Percentiles rank a stretch among this genome's conserved stretches.
Evolutionary conservation across 1,140 invertebrate genomes (phyloP).

Genomic region (Acyrthosiphon pisum): DNA sequence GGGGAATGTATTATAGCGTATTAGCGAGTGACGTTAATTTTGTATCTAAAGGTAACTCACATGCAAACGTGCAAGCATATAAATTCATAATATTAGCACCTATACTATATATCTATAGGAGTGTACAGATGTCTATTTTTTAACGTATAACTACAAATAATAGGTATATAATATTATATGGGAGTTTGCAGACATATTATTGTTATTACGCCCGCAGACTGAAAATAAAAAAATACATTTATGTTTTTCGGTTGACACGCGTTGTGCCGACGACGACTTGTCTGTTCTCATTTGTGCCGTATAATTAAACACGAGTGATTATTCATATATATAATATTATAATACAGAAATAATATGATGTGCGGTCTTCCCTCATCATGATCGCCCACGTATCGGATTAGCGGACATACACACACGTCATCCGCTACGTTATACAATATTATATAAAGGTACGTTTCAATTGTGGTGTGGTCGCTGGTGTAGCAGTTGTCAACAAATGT

Average conservation of each 20-base stretch:
- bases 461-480: not conserved
- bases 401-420: not conserved
- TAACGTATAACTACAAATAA: not conserved
- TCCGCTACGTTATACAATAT: not conserved
- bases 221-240: not conserved
- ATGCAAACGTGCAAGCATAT: not conserved
- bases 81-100: not conserved
- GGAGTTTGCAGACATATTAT: not conserved
- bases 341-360: not conserved
- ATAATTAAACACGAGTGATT: conserved; percentile 39
- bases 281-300: conserved; percentile 42
- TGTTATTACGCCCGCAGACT: not conserved
- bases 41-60: too few relatives aligned
- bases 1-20: not conserved
- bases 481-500: not conserved
- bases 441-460: not conserved
- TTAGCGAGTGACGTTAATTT: not conserved
- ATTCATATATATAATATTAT: not conserved
- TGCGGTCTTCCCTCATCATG: not conserved
- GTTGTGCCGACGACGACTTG: not conserved
- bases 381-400: conserved; percentile 11
- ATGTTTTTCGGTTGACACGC: not conserved
- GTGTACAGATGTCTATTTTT: not conserved
- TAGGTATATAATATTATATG: too few relatives aligned
- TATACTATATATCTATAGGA: too few relatives aligned